Base-by-base conservation (phyloP, 2,113 vertebrate species). In the Triplophysa rosa region DNA sequence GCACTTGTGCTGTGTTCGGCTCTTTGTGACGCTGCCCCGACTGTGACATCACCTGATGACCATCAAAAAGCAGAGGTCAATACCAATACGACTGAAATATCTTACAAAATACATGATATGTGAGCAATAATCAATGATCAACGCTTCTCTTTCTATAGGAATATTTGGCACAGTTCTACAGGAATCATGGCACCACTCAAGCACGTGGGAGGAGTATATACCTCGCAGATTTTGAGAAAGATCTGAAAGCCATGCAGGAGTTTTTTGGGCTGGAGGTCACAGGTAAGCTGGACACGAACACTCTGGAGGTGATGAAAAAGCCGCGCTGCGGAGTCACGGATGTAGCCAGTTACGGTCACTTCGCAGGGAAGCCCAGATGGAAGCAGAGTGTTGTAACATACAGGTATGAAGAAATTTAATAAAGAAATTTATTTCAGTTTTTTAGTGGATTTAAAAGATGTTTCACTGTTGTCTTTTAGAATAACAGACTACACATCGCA, bases 221-320 rank as follows among this genome's bases (percentile, higher is more conserved):
- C 7, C 26, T 4, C 0, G 47, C 19, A 45, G 33, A 80, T 54
- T 82, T 90, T 33, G 85, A 67, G 1, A 14, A 81, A 2, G 90
- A 90, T 80, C 82, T 93, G 23, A 83, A 89, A 81, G 72, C 90
- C 74, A 92, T 92, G 82, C 89, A 94, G 72, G 78, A 74, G 0
- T 95, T 94, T 86, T 92, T 93, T 77, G 89, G 89, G 62, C 88
- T 94, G 24, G 83, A 86, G 26, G 83, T 92, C 67, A 94, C 89
- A 0, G 93, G 91, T 3, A 88, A 89, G 37, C 26, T 95, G 75
- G 88, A 90, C 85, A 86, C 73, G 0, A 86, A 84, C n/a, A 93
- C 90, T 0, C 26, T 89, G 29, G 86, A 87, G 2, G 59, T 88
- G 64, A 95, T 93, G 87, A 92, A 90, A 85, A 91, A 63, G 33